Conservation (phyloP, 2,113 vertebrate species). For the Zootoca vivipara region DNA sequence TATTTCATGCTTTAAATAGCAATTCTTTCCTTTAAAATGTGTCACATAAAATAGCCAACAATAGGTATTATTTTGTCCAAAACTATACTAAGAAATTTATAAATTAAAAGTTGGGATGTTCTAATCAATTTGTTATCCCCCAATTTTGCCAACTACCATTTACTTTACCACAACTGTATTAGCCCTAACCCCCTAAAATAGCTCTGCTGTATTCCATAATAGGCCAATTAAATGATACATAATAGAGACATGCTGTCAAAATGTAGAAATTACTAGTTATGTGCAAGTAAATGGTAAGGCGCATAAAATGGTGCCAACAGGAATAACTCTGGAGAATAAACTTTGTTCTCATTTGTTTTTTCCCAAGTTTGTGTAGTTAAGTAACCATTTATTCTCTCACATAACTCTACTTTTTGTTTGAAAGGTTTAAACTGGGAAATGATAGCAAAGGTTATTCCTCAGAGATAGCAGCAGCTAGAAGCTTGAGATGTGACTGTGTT, state of each 20-base stretch:
- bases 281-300: conserved; percentile 34
- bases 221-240: conserved; percentile 38
- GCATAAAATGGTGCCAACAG: conserved; percentile 37
- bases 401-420: conserved; percentile 44
- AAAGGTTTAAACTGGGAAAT: conserved; percentile 44
- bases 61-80: too few relatives aligned
- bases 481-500: background rate
- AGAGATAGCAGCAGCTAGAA: conserved; percentile 9
- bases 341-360: conserved; percentile 24
- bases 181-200: background rate
- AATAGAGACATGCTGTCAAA: conserved; percentile 23
- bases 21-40: too few relatives aligned
- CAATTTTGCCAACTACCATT: background rate
- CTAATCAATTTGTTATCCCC: too few relatives aligned
- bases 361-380: conserved; percentile 41
- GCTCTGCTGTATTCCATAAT: background rate
- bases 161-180: background rate
- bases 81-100: too few relatives aligned
- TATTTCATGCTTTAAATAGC: too few relatives aligned
- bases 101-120: too few relatives aligned
- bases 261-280: conserved; percentile 14
- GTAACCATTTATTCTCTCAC: conserved; percentile 34
- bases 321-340: conserved; percentile 40
- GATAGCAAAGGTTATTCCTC: conserved; percentile 41
- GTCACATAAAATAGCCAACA: too few relatives aligned